Conservation (phyloP, 2,888 invertebrate genomes). For the Stenodera caucasica region DNA sequence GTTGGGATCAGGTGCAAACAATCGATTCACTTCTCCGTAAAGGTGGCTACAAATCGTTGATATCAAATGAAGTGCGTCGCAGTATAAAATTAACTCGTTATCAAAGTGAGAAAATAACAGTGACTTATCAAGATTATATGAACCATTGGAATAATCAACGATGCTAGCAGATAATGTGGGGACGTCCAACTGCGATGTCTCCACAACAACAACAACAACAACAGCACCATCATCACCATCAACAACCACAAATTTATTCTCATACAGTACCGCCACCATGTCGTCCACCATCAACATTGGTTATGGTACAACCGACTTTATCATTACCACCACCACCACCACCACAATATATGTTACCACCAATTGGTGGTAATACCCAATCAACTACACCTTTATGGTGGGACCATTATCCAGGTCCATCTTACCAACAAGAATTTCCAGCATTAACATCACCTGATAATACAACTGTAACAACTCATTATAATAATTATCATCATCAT, state of each 20-base stretch:
- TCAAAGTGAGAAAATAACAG: conserved; percentile 93
- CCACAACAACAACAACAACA: conserved; percentile 38
- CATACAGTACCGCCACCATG: conserved; percentile 34
- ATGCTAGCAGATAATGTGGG: conserved; percentile 73
- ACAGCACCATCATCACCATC: conserved; percentile 15
- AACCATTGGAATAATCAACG: conserved; percentile 66
- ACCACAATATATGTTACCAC: conserved; percentile 41
- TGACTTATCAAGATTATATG: conserved; percentile 83
- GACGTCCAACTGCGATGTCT: conserved; percentile 52
- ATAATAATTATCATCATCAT: neutral
- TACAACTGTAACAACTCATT: conserved; percentile 24
- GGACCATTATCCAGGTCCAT: conserved; percentile 49
- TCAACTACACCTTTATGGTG: conserved; percentile 49
- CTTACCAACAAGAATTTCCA: conserved; percentile 49
- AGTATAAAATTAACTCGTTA: conserved; percentile 94
- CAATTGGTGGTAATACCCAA: conserved; percentile 29
- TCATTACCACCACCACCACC: conserved; percentile 41
- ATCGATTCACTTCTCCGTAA: conserved; percentile 97
- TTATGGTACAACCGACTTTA: conserved; percentile 52
- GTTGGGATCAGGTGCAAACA: conserved; percentile 98
- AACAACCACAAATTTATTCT: conserved; percentile 18
- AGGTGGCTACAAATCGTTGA: conserved; percentile 91
- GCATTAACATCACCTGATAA: conserved; percentile 38
- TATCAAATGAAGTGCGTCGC: conserved; percentile 84
- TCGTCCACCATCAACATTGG: conserved; percentile 45